A percentile compares a stretch with the other conserved stretches of the same genome.
Evolutionary conservation across 2,888 invertebrate species (phyloP).

Genomic region (Lycia hirtaria): DNA sequence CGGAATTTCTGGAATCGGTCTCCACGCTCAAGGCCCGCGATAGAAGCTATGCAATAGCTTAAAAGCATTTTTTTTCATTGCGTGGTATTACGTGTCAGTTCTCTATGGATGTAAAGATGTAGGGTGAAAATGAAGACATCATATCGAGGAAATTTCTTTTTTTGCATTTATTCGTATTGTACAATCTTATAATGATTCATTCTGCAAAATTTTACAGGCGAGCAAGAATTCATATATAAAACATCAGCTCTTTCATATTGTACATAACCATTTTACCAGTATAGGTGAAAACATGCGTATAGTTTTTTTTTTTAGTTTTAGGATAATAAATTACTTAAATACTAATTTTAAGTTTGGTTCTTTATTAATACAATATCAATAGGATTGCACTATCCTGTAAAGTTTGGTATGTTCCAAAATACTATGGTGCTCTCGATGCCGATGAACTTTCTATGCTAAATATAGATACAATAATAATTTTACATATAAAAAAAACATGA

Average conservation of each 20-base stretch:
- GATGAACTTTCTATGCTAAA: slow-evolving; percentile 84
- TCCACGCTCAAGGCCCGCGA: too few relatives aligned
- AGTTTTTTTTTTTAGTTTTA: slow-evolving; percentile 82
- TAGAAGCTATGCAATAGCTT: too few relatives aligned
- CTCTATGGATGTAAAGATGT: slow-evolving; percentile 16
- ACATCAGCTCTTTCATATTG: slow-evolving; percentile 85
- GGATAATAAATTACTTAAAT: slow-evolving; percentile 86
- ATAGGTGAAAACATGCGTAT: slow-evolving; percentile 86
- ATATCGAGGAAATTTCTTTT: slow-evolving; percentile 83
- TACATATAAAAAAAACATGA: slow-evolving; percentile 74
- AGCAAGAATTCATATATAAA: slow-evolving; percentile 87
- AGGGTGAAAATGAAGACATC: slow-evolving; percentile 53
- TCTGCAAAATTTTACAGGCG: slow-evolving; percentile 86
- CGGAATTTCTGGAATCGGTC: too few relatives aligned
- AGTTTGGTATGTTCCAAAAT: slow-evolving; percentile 81
- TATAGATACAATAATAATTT: slow-evolving; percentile 65
- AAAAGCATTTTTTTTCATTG: too few relatives aligned
- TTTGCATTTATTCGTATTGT: slow-evolving; percentile 86
- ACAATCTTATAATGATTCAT: slow-evolving; percentile 86
- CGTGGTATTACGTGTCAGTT: too few relatives aligned
- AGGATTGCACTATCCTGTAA: slow-evolving; percentile 84
- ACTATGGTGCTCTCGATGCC: slow-evolving; percentile 80
- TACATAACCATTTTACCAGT: slow-evolving; percentile 85
- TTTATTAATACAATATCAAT: slow-evolving; percentile 86
- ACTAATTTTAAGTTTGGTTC: slow-evolving; percentile 85